These are phyloP conservation scores for Nibea albiflora DNA, from an alignment of 2,113 vertebrate genomes.

Conservation along the genomic window DNA sequence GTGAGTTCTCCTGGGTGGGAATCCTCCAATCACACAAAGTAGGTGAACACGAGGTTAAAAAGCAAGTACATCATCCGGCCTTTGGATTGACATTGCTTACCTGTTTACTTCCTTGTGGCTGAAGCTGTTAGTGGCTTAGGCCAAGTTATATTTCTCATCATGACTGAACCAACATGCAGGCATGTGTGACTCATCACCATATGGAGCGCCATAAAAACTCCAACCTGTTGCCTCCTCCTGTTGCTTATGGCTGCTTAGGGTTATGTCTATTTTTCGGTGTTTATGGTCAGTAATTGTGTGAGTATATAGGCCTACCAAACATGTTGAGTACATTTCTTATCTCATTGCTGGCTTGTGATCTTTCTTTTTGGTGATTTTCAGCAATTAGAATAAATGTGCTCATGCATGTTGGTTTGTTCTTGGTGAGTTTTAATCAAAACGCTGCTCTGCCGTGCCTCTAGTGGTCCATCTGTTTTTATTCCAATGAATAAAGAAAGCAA, in stretches of 20 bases:
- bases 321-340: not conserved
- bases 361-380: not conserved
- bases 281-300: not conserved
- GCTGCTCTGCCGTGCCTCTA: not conserved
- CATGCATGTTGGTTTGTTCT: too few species aligned
- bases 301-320: not conserved
- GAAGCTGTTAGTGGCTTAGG: not conserved
- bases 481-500: not conserved
- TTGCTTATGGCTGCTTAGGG: not conserved
- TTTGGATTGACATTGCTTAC: too few species aligned
- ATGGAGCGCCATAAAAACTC: conserved; percentile 8
- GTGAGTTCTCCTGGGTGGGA: too few species aligned
- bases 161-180: not conserved
- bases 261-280: not conserved
- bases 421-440: not conserved
- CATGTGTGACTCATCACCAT: conserved; percentile 42
- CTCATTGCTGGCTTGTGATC: not conserved
- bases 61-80: too few species aligned
- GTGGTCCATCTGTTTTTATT: not conserved
- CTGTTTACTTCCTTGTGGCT: not conserved
- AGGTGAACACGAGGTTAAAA: too few species aligned
- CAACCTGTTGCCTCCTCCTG: conserved; percentile 42
- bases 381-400: not conserved
- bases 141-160: not conserved
- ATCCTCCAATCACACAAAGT: too few species aligned